These are phyloP conservation scores for Mycteria americana DNA, from an alignment of 2,797 vertebrate genomes.

Conservation along the genomic window DNA sequence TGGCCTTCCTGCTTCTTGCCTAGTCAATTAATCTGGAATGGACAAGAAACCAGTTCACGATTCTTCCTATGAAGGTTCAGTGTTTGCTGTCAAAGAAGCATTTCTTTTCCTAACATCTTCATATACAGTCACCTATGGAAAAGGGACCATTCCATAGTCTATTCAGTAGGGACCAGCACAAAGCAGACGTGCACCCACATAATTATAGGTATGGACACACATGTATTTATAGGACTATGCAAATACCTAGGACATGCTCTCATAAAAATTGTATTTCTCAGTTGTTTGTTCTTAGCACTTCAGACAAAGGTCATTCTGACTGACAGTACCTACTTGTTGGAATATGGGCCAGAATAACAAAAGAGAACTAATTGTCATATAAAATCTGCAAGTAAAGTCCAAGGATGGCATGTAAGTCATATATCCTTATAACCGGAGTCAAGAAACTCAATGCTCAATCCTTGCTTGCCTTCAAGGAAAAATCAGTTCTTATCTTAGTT, in stretches of 20 bases:
- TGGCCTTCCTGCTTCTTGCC: not conserved
- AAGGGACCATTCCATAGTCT: not conserved
- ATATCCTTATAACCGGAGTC: not conserved
- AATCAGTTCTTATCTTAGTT: not conserved
- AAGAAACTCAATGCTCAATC: fast-evolving
- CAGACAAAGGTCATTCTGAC: not conserved
- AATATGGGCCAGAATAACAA: not conserved
- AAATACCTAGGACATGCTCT: not conserved
- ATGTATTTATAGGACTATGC: not conserved
- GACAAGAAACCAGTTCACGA: not conserved
- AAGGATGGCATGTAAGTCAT: not conserved
- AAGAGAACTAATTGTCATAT: not conserved
- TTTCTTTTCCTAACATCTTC: not conserved
- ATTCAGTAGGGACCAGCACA: not conserved
- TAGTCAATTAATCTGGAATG: not conserved
- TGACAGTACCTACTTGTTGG: not conserved
- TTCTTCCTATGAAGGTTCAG: not conserved
- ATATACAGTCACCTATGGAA: not conserved
- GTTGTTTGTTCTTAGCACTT: not conserved
- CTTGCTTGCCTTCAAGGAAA: not conserved
- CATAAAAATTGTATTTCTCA: not conserved
- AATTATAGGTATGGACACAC: not conserved
- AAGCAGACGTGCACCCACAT: not conserved
- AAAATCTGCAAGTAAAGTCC: not conserved
- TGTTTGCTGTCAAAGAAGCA: not conserved